These are phyloP conservation scores for Pitta sordida DNA, from an alignment of 2,113 vertebrate genomes.

Conservation along the genomic window DNA sequence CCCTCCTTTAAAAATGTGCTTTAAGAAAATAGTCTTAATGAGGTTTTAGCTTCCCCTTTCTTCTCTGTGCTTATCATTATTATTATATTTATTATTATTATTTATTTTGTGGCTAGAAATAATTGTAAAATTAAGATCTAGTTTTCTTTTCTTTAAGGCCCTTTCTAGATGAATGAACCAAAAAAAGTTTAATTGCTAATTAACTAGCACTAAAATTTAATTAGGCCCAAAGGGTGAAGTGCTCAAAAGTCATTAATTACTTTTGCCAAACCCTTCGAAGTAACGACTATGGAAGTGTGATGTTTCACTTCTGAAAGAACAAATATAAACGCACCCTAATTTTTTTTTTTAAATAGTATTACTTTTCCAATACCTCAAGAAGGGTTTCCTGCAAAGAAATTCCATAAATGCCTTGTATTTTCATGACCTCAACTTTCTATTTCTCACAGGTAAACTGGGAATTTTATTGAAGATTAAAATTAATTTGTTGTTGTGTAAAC, in stretches of 20 bases:
- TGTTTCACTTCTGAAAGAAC: background rate
- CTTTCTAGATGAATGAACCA: slow-evolving; percentile 55
- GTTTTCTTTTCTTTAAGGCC: slow-evolving; percentile 30
- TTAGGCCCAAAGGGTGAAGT: slow-evolving; percentile 73
- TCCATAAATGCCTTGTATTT: background rate
- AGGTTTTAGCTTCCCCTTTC: background rate
- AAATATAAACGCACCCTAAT: background rate
- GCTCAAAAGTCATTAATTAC: slow-evolving; percentile 72
- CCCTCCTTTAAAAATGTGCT: slow-evolving; percentile 24
- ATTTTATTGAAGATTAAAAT: background rate
- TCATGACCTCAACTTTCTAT: background rate
- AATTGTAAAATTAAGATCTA: slow-evolving; percentile 29
- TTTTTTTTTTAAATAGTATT: background rate
- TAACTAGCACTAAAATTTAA: slow-evolving; percentile 75
- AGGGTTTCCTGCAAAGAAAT: background rate
- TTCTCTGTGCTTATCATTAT: background rate
- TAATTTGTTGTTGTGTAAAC: background rate
- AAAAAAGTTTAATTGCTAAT: slow-evolving; percentile 72
- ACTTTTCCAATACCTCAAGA: background rate
- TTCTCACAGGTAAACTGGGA: background rate
- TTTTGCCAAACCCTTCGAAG: slow-evolving; percentile 39
- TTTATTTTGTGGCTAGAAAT: background rate
- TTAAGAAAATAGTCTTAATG: slow-evolving; percentile 47
- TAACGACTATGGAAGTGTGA: slow-evolving; percentile 1
- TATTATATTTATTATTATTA: background rate